Conservation (phyloP, 2,888 invertebrate species). For the Stramonita haemastoma region DNA sequence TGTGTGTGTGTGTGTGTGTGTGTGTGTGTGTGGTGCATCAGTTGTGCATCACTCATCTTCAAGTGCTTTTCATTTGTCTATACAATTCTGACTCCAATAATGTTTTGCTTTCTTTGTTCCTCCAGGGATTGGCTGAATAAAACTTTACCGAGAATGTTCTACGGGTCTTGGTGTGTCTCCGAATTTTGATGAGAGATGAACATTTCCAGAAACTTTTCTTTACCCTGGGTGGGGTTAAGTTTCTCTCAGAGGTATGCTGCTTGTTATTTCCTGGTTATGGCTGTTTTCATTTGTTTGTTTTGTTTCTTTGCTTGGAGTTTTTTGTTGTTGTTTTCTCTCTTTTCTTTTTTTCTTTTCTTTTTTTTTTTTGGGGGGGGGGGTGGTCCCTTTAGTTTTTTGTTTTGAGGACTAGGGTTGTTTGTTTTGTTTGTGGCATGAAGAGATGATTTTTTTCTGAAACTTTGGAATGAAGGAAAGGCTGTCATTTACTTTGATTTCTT, state of each 20-base stretch:
- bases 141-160: slow-evolving; percentile 72
- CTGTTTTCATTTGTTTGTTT: background rate
- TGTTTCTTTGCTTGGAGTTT: too few relatives aligned
- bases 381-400: too few relatives aligned
- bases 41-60: too few relatives aligned
- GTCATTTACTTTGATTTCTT: too few relatives aligned
- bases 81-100: background rate
- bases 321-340: too few relatives aligned
- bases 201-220: slow-evolving; percentile 72
- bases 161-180: slow-evolving; percentile 70
- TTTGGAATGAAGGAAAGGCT: too few relatives aligned
- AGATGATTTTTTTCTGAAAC: too few relatives aligned
- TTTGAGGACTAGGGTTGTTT: too few relatives aligned
- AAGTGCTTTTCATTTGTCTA: background rate
- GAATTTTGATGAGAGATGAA: slow-evolving; percentile 73
- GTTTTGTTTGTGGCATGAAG: too few relatives aligned
- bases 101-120: slow-evolving; percentile 32
- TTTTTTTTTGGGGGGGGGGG: too few relatives aligned
- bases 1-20: background rate
- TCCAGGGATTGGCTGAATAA: slow-evolving; percentile 72
- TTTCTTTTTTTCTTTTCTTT: too few relatives aligned
- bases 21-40: background rate
- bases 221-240: slow-evolving; percentile 66
- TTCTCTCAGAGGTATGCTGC: slow-evolving; percentile 67
- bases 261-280: background rate